Conservation (phyloP, 2,888 invertebrate species). For the Drosophila prolongata region DNA sequence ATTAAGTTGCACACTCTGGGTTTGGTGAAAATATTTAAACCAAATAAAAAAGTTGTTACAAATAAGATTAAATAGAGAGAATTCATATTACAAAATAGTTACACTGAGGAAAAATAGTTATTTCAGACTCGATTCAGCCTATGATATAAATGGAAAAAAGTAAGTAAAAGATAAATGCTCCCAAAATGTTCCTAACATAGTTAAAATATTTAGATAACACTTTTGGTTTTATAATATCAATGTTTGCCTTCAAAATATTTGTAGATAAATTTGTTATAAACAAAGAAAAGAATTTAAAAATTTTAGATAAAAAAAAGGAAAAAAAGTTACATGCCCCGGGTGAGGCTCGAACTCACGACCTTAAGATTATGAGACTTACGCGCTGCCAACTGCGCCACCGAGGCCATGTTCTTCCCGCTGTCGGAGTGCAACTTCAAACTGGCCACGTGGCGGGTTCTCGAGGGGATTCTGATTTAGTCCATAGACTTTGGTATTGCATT, state of each 20-base stretch:
- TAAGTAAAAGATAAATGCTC: no score
- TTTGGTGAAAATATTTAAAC: not conserved
- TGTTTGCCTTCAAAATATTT: not conserved
- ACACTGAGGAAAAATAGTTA: not conserved
- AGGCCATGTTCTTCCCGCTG: constrained; percentile 68
- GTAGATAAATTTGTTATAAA: not conserved
- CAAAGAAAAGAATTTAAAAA: constrained; percentile 1
- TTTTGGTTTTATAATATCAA: no score
- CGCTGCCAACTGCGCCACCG: constrained; percentile 85
- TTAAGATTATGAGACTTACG: constrained; percentile 85
- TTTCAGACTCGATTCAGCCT: no score
- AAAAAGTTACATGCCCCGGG: constrained; percentile 80
- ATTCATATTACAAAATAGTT: not conserved
- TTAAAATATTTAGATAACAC: no score
- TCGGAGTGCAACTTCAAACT: constrained; percentile 34
- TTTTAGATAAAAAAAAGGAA: not conserved
- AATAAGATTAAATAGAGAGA: constrained; percentile 4
- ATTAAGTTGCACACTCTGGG: not conserved
- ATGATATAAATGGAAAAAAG: no score
- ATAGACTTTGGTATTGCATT: constrained; percentile 6
- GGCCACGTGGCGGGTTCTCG: constrained; percentile 57
- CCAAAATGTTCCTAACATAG: no score
- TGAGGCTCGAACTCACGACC: constrained; percentile 84
- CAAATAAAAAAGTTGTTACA: not conserved
- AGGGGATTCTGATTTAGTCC: constrained; percentile 6